Percentiles rank a stretch among this genome's conserved stretches.
Evolutionary conservation across 2,113 vertebrate genomes (phyloP).

Genomic region (Madoqua kirkii): DNA sequence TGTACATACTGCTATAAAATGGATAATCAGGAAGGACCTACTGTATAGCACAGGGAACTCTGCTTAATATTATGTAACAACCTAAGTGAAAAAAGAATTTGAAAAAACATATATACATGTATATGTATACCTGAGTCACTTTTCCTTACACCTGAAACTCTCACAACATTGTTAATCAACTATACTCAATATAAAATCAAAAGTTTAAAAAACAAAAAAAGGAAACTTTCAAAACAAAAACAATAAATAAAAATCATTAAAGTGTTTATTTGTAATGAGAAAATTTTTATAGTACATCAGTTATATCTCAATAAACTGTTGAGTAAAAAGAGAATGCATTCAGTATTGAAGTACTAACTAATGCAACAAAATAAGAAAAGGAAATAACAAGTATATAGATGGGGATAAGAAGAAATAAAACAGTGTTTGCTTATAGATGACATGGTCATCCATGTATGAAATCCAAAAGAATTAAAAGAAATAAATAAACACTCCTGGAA

Average conservation of each 20-base stretch:
- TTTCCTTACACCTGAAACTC: not conserved
- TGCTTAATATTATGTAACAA: not conserved
- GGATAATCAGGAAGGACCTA: not conserved
- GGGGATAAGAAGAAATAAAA: not conserved
- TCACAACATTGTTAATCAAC: not conserved
- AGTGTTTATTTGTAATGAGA: not conserved
- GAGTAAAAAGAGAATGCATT: not conserved
- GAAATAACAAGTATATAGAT: not conserved
- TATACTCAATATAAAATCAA: not conserved
- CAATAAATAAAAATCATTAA: not conserved
- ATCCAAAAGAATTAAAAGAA: not conserved
- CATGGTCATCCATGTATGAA: not conserved
- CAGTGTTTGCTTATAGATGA: not conserved
- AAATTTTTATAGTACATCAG: not conserved
- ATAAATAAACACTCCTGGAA: not conserved
- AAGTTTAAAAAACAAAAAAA: not conserved
- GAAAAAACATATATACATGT: not conserved
- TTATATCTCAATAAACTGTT: not conserved
- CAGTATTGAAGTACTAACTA: not conserved
- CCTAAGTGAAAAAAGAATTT: not conserved
- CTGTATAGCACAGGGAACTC: not conserved
- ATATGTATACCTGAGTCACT: not conserved
- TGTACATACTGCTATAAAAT: not conserved
- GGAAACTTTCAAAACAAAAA: not conserved
- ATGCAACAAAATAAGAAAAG: not conserved